Evolutionary conservation across 2,113 vertebrate species (phyloP).

Genomic region (Cyprinus carpio): DNA sequence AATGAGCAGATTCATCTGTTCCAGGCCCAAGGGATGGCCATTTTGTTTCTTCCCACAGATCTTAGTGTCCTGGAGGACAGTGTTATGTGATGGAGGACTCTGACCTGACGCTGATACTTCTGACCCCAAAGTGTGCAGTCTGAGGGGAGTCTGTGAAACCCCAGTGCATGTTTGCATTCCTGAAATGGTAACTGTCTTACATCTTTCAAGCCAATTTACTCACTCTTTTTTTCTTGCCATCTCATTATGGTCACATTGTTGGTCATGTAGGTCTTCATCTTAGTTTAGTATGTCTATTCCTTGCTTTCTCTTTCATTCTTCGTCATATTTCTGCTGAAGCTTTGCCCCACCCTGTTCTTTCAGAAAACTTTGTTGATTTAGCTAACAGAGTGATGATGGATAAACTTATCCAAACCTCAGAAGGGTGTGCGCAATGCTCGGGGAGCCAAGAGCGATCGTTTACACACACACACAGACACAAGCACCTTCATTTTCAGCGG

Average conservation of each 20-base stretch:
- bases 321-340: conserved; percentile 8
- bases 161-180: not conserved
- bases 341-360: not conserved
- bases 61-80: not conserved
- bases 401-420: conserved; percentile 42
- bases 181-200: not conserved
- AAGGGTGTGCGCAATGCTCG: conserved; percentile 7
- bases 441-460: conserved; percentile 5
- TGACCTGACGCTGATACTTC: not conserved
- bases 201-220: not conserved
- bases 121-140: not conserved
- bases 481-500: not conserved
- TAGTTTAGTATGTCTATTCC: conserved; percentile 16
- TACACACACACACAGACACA: not conserved
- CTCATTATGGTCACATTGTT: conserved; percentile 9
- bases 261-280: not conserved
- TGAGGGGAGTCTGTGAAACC: not conserved
- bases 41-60: not conserved
- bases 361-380: conserved; percentile 28
- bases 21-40: not conserved
- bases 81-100: not conserved
- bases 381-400: conserved; percentile 33
- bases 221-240: not conserved
- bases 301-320: conserved; percentile 7
- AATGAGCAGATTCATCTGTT: not conserved